Evolutionary conservation across 1,140 invertebrate species (phyloP).

Genomic region (Onthophagus taurus): DNA sequence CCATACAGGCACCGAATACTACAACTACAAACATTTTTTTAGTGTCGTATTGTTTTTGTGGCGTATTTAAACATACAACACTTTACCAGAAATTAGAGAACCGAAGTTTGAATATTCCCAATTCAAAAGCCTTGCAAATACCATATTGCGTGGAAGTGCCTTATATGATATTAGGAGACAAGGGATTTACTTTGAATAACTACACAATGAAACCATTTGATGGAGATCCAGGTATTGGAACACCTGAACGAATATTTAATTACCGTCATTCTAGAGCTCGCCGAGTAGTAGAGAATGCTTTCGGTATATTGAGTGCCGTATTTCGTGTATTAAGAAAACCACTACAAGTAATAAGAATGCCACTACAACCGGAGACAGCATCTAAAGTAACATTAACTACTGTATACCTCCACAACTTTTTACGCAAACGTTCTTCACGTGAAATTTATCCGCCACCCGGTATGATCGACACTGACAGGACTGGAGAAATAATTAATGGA

Average conservation of each 20-base stretch:
- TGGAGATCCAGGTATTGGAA: constrained; percentile 16
- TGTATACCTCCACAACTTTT: no score
- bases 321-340: constrained; percentile 37
- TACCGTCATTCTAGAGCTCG: constrained; percentile 33
- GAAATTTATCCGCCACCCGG: no score
- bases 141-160: constrained; percentile 22
- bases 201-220: constrained; percentile 25
- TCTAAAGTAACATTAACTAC: no score
- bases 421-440: no score
- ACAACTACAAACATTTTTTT: no score
- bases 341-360: no score
- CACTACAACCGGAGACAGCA: constrained; percentile 27
- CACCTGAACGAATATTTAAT: constrained; percentile 31
- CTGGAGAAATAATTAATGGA: no score
- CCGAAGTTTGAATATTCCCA: constrained; percentile 29
- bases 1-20: no score
- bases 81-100: constrained; percentile 16
- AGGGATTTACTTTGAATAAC: constrained; percentile 30
- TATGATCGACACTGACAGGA: no score
- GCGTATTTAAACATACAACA: no score
- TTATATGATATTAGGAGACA: constrained; percentile 32
- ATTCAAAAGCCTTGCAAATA: constrained; percentile 19
- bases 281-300: constrained; percentile 43
- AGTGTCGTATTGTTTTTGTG: no score
- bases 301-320: constrained; percentile 40